Evolutionary conservation across 2,113 vertebrate species (phyloP), one percentile per base, ranked within the genome.

Genomic region (Lophotis ruficrista): DNA sequence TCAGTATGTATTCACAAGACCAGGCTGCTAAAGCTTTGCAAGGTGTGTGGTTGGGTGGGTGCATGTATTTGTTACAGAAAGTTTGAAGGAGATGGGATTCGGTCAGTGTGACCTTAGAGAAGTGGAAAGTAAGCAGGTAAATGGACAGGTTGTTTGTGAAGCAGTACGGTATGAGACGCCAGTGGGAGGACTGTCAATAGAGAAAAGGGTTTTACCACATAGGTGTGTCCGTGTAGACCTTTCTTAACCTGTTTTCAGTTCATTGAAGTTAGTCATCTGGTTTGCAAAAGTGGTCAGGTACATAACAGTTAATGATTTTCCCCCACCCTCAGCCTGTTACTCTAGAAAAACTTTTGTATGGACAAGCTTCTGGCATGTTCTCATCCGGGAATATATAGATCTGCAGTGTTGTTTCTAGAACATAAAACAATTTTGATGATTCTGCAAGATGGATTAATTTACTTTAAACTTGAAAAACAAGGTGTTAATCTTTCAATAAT

Each of bases 391-490:
- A 72, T 70, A 79, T 43, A 87, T 69, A 82, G 73, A 71, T 76
- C 56, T 68, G 48, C 65, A 27, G 48, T 76, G 65, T 75, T 92
- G 65, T 89, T 80, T 89, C 65, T 95, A 48, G 87, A 83, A 82
- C 64, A 68, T 38, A 53, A 21, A 92, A 71, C 31, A 64, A 31
- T 82, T 87, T 41, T 85, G 81, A 77, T 95, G 83, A 78, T 85
- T 92, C 54, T 92, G 81, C 95, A 91, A 57, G 50, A 68, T n/a
- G 37, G 45, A 65, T 61, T 62, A 0, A 8, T 84, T 91, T 90
- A 72, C 69, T 89, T 94, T 93, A 76, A 81, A 64, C 72, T 84
- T 92, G 53, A 71, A 94, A 96, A 97, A 58, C 30, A 83, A 92
- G 72, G 48, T 95, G 66, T 79, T 93, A 62, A 69, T 88, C 66